These are phyloP conservation scores for Luperina nickerlii DNA, from an alignment of 2,888 invertebrate species.

Conservation along the genomic window DNA sequence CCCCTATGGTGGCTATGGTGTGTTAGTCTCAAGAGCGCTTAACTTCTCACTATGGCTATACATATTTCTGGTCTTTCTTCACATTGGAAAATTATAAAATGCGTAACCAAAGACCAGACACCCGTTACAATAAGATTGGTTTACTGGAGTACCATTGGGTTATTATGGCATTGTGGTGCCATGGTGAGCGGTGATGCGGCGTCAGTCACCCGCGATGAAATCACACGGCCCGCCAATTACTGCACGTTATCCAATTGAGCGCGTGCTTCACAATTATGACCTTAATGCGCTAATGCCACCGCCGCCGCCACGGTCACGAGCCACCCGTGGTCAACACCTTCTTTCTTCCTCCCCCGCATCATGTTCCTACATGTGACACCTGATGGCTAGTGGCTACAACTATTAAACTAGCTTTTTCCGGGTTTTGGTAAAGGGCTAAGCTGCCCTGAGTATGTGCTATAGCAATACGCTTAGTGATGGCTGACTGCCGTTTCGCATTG, in stretches of 20 bases:
- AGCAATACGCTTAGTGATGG: not conserved
- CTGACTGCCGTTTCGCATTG: too few species aligned
- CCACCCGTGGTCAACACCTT: constrained; percentile 39
- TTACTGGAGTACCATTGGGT: not conserved
- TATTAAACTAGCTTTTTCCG: not conserved
- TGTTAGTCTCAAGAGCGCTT: not conserved
- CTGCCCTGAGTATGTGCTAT: not conserved
- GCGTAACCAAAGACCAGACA: not conserved
- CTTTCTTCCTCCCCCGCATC: constrained; percentile 27
- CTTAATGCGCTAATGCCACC: constrained; percentile 72
- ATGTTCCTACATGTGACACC: not conserved
- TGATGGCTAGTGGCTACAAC: not conserved
- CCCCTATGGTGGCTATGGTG: not conserved
- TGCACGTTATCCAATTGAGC: constrained; percentile 76
- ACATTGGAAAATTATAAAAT: not conserved
- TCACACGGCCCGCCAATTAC: constrained; percentile 77
- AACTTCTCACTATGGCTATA: not conserved
- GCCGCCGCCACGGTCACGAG: constrained; percentile 26
- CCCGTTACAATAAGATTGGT: not conserved
- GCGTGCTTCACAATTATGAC: constrained; percentile 73
- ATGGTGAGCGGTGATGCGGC: constrained; percentile 42
- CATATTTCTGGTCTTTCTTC: not conserved
- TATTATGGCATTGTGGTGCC: constrained; percentile 6
- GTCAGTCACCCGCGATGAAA: constrained; percentile 68
- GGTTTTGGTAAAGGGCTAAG: not conserved